A percentile compares a stretch with the other conserved stretches of the same genome.
Evolutionary conservation across 64 coral and sea anemone species (phyloP).

Genomic region (Dendronephthya gigantea): DNA sequence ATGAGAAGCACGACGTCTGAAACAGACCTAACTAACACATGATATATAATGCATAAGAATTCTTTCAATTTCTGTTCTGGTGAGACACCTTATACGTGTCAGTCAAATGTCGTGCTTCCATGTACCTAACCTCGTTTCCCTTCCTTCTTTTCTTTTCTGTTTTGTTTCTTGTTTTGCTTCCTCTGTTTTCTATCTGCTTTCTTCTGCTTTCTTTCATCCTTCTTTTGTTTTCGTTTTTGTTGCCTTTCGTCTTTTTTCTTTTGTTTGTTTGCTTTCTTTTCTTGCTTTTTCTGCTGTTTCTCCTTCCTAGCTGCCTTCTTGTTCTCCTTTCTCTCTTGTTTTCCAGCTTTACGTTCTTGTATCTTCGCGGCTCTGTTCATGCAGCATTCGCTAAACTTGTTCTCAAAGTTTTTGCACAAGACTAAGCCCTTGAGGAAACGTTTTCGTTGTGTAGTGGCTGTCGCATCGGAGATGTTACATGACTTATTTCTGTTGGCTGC

Average conservation of each 20-base stretch:
- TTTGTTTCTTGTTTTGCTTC: background rate
- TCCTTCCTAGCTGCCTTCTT: background rate
- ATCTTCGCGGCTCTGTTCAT: background rate
- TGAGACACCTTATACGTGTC: too few species aligned
- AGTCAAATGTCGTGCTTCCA: background rate
- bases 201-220: background rate
- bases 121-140: background rate
- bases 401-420: background rate
- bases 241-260: background rate
- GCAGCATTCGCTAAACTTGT: background rate
- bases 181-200: background rate
- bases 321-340: background rate
- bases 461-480: background rate
- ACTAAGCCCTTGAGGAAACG: background rate
- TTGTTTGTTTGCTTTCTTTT: background rate
- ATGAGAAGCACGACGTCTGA: too few species aligned
- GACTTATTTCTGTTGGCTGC: too few species aligned
- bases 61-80: too few species aligned
- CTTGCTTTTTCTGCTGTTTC: background rate
- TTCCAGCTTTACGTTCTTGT: background rate
- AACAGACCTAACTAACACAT: too few species aligned
- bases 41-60: too few species aligned
- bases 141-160: background rate
- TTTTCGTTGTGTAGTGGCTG: background rate
- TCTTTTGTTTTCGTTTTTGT: background rate